These are phyloP conservation scores for Lasioglossum morio DNA, from an alignment of 2,888 invertebrate genomes.

Conservation along the genomic window DNA sequence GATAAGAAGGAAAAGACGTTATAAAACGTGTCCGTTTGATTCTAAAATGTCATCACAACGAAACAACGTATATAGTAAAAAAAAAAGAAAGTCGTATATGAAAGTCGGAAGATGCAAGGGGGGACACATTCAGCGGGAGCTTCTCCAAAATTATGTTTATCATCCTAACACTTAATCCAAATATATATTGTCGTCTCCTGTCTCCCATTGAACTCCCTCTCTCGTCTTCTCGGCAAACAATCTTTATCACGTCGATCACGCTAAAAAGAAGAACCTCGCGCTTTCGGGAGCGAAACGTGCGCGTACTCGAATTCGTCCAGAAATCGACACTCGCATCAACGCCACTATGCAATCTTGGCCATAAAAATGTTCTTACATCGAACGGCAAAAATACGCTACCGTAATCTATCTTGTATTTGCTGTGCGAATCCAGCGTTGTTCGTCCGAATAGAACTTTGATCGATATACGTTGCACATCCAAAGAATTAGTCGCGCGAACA, in stretches of 20 bases:
- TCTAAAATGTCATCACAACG: constrained; percentile 20
- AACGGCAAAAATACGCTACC: constrained; percentile 52
- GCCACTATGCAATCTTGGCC: constrained; percentile 62
- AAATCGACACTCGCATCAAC: constrained; percentile 51
- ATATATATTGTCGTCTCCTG: constrained; percentile 69
- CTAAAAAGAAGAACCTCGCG: constrained; percentile 22
- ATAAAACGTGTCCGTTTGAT: background rate
- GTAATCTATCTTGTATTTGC: constrained; percentile 29
- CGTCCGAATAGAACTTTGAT: constrained; percentile 58
- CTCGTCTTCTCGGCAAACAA: constrained; percentile 53
- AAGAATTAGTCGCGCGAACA: constrained; percentile 32
- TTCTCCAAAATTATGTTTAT: constrained; percentile 62
- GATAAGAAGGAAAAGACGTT: constrained; percentile 5
- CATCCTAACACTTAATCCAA: constrained; percentile 65
- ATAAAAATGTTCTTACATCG: constrained; percentile 61
- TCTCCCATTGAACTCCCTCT: constrained; percentile 59
- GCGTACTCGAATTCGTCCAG: constrained; percentile 48
- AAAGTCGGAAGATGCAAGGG: constrained; percentile 49
- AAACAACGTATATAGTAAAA: background rate
- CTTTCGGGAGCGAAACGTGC: constrained; percentile 67
- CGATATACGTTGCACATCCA: constrained; percentile 38
- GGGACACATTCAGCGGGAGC: constrained; percentile 59
- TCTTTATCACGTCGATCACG: constrained; percentile 16
- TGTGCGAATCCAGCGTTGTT: constrained; percentile 60
- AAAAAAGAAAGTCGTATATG: constrained; percentile 4